Evolutionary conservation across 2,797 vertebrate genomes (phyloP).

Genomic region (Fistularia tabacaria): DNA sequence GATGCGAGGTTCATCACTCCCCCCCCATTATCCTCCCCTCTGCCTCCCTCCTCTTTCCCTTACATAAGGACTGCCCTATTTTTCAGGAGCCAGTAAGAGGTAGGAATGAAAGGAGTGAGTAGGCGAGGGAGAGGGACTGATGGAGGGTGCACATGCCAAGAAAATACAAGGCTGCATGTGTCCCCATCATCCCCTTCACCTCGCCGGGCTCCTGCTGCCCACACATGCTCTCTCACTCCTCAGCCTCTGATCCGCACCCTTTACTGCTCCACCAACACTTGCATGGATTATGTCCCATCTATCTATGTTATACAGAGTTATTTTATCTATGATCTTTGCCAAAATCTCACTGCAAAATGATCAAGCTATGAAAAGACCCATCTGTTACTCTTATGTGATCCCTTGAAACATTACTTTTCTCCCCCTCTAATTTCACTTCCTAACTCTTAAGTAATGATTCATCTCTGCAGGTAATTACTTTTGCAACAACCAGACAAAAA

Average conservation of each 20-base stretch:
- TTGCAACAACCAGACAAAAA: too few species aligned
- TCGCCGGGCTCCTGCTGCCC: conserved; percentile 38
- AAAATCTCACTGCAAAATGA: background rate
- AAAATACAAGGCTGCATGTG: conserved; percentile 52
- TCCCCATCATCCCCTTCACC: conserved; percentile 48
- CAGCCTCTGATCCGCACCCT: background rate
- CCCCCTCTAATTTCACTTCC: too few species aligned
- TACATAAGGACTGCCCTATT: conserved; percentile 75
- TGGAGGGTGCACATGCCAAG: conserved; percentile 51
- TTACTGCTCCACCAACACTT: too few species aligned
- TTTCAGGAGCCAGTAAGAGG: conserved; percentile 66
- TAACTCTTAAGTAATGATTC: too few species aligned
- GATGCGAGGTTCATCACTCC: conserved; percentile 45
- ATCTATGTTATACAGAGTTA: background rate
- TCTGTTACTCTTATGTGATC: too few species aligned
- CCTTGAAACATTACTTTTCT: too few species aligned
- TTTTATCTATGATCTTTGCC: background rate
- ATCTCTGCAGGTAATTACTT: too few species aligned
- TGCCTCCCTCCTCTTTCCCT: conserved; percentile 42
- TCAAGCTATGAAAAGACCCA: too few species aligned
- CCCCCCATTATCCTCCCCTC: conserved; percentile 28
- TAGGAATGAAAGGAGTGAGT: conserved; percentile 62
- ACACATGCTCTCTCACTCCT: conserved; percentile 38
- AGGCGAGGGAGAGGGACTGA: conserved; percentile 59
- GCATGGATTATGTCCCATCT: too few species aligned